These are phyloP conservation scores for Andricus curvator DNA, from an alignment of 2,888 invertebrate species.

Conservation along the genomic window DNA sequence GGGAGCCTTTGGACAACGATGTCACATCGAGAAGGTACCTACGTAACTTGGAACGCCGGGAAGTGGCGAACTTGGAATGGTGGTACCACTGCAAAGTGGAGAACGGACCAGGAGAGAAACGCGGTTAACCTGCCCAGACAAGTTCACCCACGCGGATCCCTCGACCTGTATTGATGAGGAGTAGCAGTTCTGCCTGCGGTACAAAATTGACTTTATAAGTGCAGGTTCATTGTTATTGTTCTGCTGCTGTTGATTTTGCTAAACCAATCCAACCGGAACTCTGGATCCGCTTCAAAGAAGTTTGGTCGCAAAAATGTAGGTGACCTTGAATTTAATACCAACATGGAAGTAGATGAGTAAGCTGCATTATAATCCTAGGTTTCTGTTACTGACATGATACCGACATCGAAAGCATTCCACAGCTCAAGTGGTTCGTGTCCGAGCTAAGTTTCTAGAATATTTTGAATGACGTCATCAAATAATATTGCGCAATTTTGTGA, in stretches of 20 bases:
- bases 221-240: slow-evolving; percentile 31
- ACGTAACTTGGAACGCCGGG: slow-evolving; percentile 16
- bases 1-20: slow-evolving; percentile 41
- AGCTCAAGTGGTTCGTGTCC: too few relatives aligned
- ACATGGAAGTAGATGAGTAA: not conserved
- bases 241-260: not conserved
- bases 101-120: slow-evolving; percentile 27
- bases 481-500: too few relatives aligned
- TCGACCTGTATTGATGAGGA: slow-evolving; percentile 7
- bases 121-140: slow-evolving; percentile 16
- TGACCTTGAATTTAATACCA: not conserved
- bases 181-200: slow-evolving; percentile 15
- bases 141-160: slow-evolving; percentile 37
- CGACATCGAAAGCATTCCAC: too few relatives aligned
- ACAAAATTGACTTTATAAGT: slow-evolving; percentile 33
- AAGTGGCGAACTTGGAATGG: slow-evolving; percentile 10
- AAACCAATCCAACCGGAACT: not conserved
- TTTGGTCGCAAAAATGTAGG: not conserved
- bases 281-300: not conserved
- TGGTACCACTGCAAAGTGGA: slow-evolving; percentile 13
- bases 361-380: too few relatives aligned
- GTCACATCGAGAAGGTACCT: slow-evolving; percentile 1
- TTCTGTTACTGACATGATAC: too few relatives aligned
- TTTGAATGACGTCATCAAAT: too few relatives aligned
- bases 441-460: too few relatives aligned